Base-by-base conservation (phyloP, 2,113 vertebrate species). In the Ailurus styani region DNA sequence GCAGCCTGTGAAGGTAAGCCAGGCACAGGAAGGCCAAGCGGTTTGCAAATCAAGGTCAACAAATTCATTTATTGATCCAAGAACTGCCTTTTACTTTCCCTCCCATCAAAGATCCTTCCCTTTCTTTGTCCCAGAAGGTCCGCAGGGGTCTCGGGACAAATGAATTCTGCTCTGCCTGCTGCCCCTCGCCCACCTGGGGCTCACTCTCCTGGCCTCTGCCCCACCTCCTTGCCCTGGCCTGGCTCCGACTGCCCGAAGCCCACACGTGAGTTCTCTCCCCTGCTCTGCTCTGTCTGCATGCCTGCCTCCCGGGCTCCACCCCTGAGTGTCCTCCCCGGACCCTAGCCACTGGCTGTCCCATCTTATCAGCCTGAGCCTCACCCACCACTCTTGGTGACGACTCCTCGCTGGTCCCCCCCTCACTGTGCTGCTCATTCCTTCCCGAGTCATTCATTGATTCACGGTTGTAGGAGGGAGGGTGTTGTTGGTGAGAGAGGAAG, bases 381-480 rank as follows among this genome's bases (percentile, higher is more conserved):
- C 25, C 6, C 15, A 14, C 42, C 52, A 2, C 12, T 4, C 29
- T 57, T 9, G 6, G 13, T 0, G 25, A 45, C 3, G 50, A 6
- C 79, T 14, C 2, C 18, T 20, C 55, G 12, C 18, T 8, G 3
- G 10, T 52, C 29, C 6, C 20, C 2, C 2, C 2, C 66, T 23
- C 8, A 0, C 0, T 0, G 31, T 21, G 27, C 14, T 15, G 50
- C 21, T 20, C 37, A 18, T 6, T 34, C 17, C 7, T 23, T 10
- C 54, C 3, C 9, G 1, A 11, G 12, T 62, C 87, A 34, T 34
- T 42, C 55, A 2, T 11, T 42, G 9, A 12, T 15, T 52, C 55
- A 5, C 1, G 3, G 17, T 1, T 7, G 2, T 40, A 5, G 2
- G 5, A 29, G 0, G 27, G 42, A 62, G 11, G 40, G 64, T 9